Evolutionary conservation across 2,888 invertebrate species (phyloP).

Genomic region (Pheosia tremula): DNA sequence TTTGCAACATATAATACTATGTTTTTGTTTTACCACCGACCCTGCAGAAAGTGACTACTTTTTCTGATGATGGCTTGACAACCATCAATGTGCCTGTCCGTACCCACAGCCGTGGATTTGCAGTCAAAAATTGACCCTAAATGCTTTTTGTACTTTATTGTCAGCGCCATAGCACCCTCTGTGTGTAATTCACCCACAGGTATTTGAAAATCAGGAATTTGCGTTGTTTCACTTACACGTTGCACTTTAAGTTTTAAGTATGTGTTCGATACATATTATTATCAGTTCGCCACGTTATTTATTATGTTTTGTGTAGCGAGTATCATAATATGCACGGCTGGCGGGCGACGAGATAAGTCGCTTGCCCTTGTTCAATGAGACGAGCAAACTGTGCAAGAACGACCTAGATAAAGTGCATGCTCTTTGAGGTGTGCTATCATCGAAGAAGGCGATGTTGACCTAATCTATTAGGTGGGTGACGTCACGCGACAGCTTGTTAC

Average conservation of each 20-base stretch:
- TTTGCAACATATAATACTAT: no score
- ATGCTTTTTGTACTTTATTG: no score
- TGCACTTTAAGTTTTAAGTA: neutral
- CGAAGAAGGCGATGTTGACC: conserved; percentile 49
- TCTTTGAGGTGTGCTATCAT: conserved; percentile 39
- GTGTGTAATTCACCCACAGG: no score
- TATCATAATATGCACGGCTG: conserved; percentile 49
- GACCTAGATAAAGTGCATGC: conserved; percentile 49
- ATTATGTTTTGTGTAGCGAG: conserved; percentile 60
- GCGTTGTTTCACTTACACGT: no score
- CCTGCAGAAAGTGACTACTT: no score
- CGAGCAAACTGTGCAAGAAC: conserved; percentile 51
- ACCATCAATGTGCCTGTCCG: no score
- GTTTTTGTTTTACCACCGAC: no score
- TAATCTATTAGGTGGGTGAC: conserved; percentile 59
- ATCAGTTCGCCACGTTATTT: conserved; percentile 38
- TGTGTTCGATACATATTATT: conserved; percentile 16
- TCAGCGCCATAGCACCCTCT: no score
- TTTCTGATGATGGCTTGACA: no score
- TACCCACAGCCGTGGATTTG: no score
- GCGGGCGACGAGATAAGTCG: conserved; percentile 53
- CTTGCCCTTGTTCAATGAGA: conserved; percentile 52
- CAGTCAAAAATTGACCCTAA: no score
- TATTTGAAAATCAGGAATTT: no score
- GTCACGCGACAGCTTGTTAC: conserved; percentile 43